These are phyloP conservation scores for Elanoides forficatus DNA, from an alignment of 2,113 vertebrate genomes.

Conservation along the genomic window DNA sequence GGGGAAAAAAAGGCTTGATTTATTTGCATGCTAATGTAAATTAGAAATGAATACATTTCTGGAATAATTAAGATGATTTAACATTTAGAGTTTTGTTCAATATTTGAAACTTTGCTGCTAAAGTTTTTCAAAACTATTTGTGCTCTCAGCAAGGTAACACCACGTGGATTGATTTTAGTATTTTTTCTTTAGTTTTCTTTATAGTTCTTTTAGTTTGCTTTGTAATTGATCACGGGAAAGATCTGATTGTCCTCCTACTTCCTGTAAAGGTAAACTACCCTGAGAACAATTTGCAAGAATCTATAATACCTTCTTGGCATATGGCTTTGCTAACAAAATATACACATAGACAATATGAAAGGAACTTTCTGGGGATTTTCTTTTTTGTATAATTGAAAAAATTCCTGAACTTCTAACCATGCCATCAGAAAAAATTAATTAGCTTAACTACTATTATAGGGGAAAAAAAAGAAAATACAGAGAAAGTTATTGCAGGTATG, in stretches of 20 bases:
- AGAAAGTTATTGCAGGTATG: background rate
- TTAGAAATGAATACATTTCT: background rate
- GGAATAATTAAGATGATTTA: background rate
- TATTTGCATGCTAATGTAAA: background rate
- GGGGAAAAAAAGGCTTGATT: background rate
- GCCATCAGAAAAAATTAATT: background rate
- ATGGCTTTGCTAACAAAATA: background rate
- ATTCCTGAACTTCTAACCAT: background rate
- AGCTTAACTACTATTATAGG: background rate
- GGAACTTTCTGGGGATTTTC: background rate
- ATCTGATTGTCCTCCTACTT: background rate
- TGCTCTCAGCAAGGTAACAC: background rate
- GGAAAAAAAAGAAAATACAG: rapidly evolving
- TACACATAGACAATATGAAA: background rate
- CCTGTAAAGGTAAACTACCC: background rate
- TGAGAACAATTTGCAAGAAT: background rate
- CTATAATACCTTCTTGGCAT: background rate
- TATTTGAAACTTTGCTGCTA: background rate
- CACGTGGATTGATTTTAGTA: background rate
- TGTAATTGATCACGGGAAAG: background rate
- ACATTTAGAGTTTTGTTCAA: background rate
- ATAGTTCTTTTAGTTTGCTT: background rate
- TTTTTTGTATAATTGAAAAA: background rate
- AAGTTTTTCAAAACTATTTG: background rate
- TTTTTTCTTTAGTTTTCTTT: background rate